phyloP scores from a whole-genome alignment of 2,113 vertebrate genomes.

The Gasterosteus aculeatus region DNA sequence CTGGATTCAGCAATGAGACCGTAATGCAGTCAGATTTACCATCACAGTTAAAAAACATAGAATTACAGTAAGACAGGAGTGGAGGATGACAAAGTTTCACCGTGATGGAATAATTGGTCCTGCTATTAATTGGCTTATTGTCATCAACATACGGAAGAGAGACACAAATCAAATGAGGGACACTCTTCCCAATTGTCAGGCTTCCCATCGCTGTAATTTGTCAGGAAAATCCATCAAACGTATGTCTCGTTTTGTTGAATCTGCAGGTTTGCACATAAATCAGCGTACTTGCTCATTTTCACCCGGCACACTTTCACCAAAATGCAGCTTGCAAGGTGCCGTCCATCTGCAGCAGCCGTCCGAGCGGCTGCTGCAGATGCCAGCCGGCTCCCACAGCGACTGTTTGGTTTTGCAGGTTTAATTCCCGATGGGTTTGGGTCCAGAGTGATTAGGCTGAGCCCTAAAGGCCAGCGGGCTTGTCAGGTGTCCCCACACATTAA shows the following conservation, averaged over 20 bases:
- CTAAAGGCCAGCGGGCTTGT: conserved; percentile 74
- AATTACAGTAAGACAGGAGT: neutral
- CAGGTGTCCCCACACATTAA: conserved; percentile 78
- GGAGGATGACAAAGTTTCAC: neutral
- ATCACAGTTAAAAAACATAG: neutral
- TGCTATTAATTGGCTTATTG: neutral
- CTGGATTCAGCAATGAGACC: conserved; percentile 29
- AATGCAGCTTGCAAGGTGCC: neutral
- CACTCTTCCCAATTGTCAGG: neutral
- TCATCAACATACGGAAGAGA: neutral
- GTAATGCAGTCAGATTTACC: neutral
- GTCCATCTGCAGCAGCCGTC: conserved; percentile 32
- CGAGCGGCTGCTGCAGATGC: conserved; percentile 63
- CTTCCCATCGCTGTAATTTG: neutral
- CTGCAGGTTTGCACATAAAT: conserved; percentile 6
- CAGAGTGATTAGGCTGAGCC: conserved; percentile 77
- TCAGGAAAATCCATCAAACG: neutral
- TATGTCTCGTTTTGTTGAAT: neutral
- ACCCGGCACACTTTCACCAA: conserved; percentile 3
- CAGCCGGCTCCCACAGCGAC: conserved; percentile 75
- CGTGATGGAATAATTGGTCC: neutral
- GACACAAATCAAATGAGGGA: conserved; percentile 1
- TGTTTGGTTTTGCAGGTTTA: conserved; percentile 80
- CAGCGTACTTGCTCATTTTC: neutral
- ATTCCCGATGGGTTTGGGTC: conserved; percentile 74